Conservation (phyloP, 2,888 invertebrate genomes). For the Furcula furcula region DNA sequence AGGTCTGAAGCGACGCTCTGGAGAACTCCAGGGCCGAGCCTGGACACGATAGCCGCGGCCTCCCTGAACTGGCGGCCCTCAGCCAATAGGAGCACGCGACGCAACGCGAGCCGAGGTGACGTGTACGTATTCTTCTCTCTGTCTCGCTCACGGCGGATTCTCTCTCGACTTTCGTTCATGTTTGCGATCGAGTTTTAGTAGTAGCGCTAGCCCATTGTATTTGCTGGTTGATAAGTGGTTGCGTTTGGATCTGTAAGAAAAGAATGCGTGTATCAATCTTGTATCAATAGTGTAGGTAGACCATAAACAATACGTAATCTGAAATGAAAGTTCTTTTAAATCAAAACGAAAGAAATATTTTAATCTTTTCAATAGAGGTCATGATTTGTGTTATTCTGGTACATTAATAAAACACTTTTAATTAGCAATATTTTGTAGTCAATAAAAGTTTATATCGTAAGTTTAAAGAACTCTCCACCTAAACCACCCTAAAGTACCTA, state of each 20-base stretch:
- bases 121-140: constrained; percentile 82
- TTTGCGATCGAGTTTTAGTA: constrained; percentile 34
- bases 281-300: too few relatives aligned
- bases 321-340: too few relatives aligned
- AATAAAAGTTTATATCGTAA: too few relatives aligned
- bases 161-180: constrained; percentile 88
- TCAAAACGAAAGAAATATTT: too few relatives aligned
- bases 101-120: constrained; percentile 85
- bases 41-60: constrained; percentile 91
- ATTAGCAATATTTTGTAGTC: too few relatives aligned
- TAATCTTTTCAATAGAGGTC: too few relatives aligned
- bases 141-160: constrained; percentile 85
- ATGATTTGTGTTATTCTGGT: too few relatives aligned
- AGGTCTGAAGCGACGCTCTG: constrained; percentile 89
- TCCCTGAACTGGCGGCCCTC: constrained; percentile 95
- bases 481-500: too few relatives aligned
- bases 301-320: too few relatives aligned
- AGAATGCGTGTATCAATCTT: neutral
- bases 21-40: constrained; percentile 90
- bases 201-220: constrained; percentile 62
- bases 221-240: neutral
- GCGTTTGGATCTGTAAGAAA: constrained; percentile 18
- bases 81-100: constrained; percentile 89
- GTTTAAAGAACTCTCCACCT: too few relatives aligned
- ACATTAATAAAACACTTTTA: too few relatives aligned